Percentiles rank a stretch among this genome's conserved stretches.
Conservation (phyloP, 2,888 invertebrate species). For the Chloromyia formosa region DNA sequence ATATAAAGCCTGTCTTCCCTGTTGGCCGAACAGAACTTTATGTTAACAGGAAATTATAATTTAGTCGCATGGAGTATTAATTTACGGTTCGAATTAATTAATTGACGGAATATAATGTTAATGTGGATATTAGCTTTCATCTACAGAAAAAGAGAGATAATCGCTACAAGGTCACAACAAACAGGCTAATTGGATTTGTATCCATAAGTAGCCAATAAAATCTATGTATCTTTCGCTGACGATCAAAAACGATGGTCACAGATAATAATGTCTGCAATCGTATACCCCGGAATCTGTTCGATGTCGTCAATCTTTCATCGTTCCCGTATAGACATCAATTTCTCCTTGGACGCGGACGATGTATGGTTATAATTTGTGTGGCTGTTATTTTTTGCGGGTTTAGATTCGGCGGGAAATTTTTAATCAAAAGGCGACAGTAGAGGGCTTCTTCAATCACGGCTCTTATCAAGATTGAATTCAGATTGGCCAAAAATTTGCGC, state of each 20-base stretch:
- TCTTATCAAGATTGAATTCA: constrained; percentile 37
- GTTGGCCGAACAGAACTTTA: background rate
- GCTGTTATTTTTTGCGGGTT: too few species aligned
- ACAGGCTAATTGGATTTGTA: constrained; percentile 31
- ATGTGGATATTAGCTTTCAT: constrained; percentile 43
- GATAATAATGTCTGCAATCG: constrained; percentile 15
- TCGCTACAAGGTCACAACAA: constrained; percentile 44
- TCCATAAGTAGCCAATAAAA: constrained; percentile 1
- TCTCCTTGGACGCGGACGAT: too few species aligned
- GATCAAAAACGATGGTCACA: constrained; percentile 12
- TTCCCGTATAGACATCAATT: too few species aligned
- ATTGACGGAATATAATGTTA: constrained; percentile 42
- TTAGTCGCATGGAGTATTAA: constrained; percentile 45
- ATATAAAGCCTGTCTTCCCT: too few species aligned
- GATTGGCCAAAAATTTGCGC: background rate
- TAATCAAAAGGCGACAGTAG: constrained; percentile 18
- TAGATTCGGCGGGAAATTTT: background rate
- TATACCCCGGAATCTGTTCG: too few species aligned
- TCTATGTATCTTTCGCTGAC: background rate
- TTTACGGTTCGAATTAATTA: constrained; percentile 49
- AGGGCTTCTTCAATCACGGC: constrained; percentile 28
- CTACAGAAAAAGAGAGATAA: background rate
- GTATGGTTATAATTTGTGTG: too few species aligned
- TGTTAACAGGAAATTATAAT: constrained; percentile 49
- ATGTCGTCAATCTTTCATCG: too few species aligned